phyloP scores from a whole-genome alignment of 2,888 invertebrate genomes.

The Mesoligia furuncula region DNA sequence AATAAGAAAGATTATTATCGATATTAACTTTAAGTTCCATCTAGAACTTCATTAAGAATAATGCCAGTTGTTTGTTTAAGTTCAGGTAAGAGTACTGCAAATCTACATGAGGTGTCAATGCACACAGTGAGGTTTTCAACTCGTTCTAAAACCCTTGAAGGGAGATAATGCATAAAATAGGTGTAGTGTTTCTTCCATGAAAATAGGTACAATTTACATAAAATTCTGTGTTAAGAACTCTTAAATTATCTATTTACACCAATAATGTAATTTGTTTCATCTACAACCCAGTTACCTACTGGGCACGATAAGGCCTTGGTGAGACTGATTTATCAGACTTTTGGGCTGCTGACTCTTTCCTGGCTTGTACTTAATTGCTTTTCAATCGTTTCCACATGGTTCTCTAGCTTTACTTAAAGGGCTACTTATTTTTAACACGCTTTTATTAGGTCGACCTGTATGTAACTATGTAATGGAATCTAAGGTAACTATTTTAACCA shows the following conservation, averaged over 20 bases:
- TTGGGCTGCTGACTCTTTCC: too few relatives aligned
- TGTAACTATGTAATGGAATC: too few relatives aligned
- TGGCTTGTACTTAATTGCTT: too few relatives aligned
- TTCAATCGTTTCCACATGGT: too few relatives aligned
- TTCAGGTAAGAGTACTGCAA: neutral
- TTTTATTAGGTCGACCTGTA: too few relatives aligned
- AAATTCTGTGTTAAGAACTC: neutral
- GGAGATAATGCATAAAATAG: conserved; percentile 26
- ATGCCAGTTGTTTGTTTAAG: neutral
- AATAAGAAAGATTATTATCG: too few relatives aligned
- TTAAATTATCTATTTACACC: conserved; percentile 12
- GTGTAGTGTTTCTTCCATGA: neutral
- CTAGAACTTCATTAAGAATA: neutral
- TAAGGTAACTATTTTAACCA: too few relatives aligned
- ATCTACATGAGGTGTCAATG: conserved; percentile 15
- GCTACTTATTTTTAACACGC: too few relatives aligned
- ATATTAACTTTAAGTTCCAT: neutral
- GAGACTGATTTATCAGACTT: too few relatives aligned
- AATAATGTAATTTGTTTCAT: neutral
- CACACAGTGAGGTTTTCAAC: conserved; percentile 7
- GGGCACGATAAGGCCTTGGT: too few relatives aligned
- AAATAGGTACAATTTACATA: conserved; percentile 18
- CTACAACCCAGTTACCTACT: too few relatives aligned
- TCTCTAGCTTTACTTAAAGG: too few relatives aligned
- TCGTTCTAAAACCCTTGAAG: conserved; percentile 17